These are phyloP conservation scores for Chaetorhynchus papuensis DNA, from an alignment of 2,113 vertebrate species.

Conservation along the genomic window DNA sequence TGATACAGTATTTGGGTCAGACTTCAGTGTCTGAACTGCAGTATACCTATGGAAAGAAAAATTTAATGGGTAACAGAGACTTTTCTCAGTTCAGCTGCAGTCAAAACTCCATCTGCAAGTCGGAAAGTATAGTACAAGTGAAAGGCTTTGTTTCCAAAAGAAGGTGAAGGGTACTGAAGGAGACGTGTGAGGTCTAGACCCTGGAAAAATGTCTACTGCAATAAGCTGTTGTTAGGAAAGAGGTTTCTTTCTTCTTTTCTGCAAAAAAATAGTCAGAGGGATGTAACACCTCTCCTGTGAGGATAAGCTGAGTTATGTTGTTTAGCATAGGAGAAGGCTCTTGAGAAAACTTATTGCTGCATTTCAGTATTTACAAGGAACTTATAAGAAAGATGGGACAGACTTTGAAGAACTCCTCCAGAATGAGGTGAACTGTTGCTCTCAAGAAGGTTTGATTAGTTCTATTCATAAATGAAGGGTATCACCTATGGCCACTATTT, in stretches of 20 bases:
- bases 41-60: not conserved
- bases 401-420: not conserved
- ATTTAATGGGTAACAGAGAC: not conserved
- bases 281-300: not conserved
- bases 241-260: not conserved
- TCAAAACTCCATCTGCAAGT: not conserved
- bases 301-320: not conserved
- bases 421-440: not conserved
- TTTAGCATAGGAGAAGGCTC: not conserved
- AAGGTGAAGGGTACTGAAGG: not conserved
- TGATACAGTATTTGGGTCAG: not conserved
- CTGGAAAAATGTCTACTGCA: not conserved
- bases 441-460: not conserved
- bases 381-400: not conserved
- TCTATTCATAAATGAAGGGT: not conserved
- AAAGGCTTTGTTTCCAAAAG: not conserved
- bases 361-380: not conserved
- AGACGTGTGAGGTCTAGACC: not conserved
- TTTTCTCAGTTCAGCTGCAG: not conserved
- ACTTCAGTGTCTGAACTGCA: not conserved
- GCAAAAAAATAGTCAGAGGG: not conserved
- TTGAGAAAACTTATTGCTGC: fast-evolving
- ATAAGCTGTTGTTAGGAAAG: not conserved
- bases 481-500: not conserved
- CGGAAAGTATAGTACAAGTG: not conserved